These are phyloP conservation scores for Pseudotriccus pelzelni DNA, from an alignment of 2,797 vertebrate species.

Conservation along the genomic window DNA sequence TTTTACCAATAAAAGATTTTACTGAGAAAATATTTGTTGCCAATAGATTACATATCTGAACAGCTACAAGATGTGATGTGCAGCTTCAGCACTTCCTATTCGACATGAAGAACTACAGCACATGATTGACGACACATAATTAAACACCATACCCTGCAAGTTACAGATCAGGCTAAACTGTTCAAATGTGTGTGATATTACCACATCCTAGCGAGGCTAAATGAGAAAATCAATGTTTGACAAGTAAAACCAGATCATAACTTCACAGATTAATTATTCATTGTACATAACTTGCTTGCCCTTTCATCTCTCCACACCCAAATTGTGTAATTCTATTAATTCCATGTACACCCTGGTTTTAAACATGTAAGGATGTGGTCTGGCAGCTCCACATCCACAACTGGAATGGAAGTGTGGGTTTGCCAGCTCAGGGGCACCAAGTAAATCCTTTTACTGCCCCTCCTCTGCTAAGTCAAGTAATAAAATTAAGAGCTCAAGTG, in stretches of 20 bases:
- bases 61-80: not conserved
- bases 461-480: not conserved
- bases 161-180: not conserved
- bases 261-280: not conserved
- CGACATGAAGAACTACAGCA: not conserved
- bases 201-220: not conserved
- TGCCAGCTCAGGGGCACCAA: not conserved
- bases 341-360: not conserved
- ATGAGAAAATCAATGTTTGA: not conserved
- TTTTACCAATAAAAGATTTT: not conserved
- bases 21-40: not conserved
- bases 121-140: not conserved
- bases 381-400: not conserved
- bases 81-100: not conserved
- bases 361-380: not conserved
- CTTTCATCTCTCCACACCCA: not conserved
- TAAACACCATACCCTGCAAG: not conserved
- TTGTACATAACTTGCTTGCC: not conserved
- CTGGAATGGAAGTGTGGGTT: not conserved
- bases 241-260: not conserved
- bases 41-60: not conserved
- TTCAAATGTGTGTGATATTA: not conserved
- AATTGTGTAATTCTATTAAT: not conserved
- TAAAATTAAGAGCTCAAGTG: not conserved
- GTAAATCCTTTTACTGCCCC: not conserved